Percentiles rank a stretch among this genome's conserved stretches.
Evolutionary conservation across 2,797 vertebrate genomes (phyloP).

Genomic region (Arremon brunneinucha): DNA sequence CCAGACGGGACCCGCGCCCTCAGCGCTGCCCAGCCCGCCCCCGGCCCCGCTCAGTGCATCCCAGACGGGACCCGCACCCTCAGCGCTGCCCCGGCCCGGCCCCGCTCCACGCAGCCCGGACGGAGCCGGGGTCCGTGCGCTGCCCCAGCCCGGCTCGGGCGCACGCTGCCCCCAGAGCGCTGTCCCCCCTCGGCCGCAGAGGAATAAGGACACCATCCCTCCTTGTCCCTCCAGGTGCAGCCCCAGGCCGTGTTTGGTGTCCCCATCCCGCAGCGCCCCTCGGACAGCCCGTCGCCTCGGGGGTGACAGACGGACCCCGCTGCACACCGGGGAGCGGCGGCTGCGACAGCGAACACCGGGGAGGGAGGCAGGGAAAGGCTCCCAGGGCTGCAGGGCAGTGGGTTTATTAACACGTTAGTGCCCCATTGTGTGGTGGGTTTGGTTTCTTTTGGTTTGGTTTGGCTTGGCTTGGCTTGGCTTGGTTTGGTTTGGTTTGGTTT

Average conservation of each 20-base stretch:
- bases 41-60: not conserved
- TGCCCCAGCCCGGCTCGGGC: not conserved
- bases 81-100: not conserved
- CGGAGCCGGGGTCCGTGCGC: not conserved
- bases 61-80: not conserved
- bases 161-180: not conserved
- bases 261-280: not conserved
- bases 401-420: not conserved
- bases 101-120: not conserved
- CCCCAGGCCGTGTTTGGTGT: not conserved
- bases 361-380: not conserved
- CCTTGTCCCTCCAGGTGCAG: not conserved
- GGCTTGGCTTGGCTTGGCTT: not conserved
- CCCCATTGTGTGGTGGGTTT: not conserved
- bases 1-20: not conserved
- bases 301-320: not conserved
- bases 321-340: not conserved
- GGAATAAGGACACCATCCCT: not conserved
- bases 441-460: no score
- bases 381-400: not conserved
- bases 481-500: not conserved
- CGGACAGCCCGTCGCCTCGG: not conserved
- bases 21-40: no score
- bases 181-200: not conserved
- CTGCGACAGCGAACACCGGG: not conserved